These are phyloP conservation scores for Coregonus sp. DNA, from an alignment of 2,797 vertebrate genomes.

Conservation along the genomic window DNA sequence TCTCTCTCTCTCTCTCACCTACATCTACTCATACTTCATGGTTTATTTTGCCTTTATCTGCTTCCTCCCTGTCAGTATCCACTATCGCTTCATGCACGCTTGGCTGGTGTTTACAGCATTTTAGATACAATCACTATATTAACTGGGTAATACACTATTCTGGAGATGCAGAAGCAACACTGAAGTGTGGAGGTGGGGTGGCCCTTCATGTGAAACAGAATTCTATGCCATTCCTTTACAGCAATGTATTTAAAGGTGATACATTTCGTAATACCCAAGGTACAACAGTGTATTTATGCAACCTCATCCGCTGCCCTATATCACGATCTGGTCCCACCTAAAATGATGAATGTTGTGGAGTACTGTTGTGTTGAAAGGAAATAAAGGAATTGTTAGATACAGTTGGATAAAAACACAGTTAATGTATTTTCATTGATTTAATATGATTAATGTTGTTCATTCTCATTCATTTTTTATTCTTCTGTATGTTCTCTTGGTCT, in stretches of 20 bases:
- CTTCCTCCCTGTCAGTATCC: slow-evolving; percentile 48
- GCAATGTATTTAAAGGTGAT: neutral
- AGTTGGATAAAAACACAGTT: neutral
- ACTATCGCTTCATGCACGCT: slow-evolving; percentile 34
- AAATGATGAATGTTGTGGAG: neutral
- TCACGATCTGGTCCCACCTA: neutral
- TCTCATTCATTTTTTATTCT: neutral
- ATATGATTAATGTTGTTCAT: neutral
- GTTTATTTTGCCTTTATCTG: slow-evolving; percentile 41
- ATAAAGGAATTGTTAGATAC: neutral
- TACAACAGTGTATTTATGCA: slow-evolving; percentile 3
- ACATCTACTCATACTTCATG: slow-evolving; percentile 17
- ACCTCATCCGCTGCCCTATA: neutral
- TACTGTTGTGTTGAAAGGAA: neutral
- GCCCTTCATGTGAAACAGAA: neutral
- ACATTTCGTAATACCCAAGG: neutral
- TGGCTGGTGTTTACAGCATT: slow-evolving; percentile 34
- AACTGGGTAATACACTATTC: slow-evolving; percentile 21
- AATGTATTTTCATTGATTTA: neutral
- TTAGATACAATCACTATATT: slow-evolving; percentile 45
- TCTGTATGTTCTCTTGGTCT: neutral
- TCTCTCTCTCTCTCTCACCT: neutral
- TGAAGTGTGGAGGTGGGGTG: neutral
- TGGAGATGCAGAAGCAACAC: neutral
- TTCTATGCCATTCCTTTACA: neutral